A percentile compares a stretch with the other conserved stretches of the same genome.
These are phyloP conservation scores for Opisthocomus hoazin DNA, from an alignment of 2,113 vertebrate genomes.

Conservation along the genomic window DNA sequence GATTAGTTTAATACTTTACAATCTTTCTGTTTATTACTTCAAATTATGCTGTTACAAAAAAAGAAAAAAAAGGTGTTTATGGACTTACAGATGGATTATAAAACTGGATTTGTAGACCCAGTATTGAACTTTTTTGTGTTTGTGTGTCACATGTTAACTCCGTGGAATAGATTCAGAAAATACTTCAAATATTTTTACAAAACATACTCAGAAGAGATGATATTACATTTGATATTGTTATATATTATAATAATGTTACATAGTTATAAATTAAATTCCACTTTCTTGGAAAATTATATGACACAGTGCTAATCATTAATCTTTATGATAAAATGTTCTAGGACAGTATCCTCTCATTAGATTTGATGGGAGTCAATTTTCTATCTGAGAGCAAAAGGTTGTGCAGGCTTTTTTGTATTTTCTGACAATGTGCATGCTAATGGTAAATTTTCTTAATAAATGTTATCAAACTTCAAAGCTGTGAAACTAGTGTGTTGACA, in stretches of 20 bases:
- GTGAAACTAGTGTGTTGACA: not conserved
- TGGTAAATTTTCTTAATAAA: not conserved
- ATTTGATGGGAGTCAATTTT: not conserved
- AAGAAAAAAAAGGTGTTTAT: not conserved
- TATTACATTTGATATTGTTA: not conserved
- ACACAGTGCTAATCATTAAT: not conserved
- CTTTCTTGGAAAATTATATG: not conserved
- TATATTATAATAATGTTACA: not conserved
- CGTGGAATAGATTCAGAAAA: not conserved
- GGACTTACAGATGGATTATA: not conserved
- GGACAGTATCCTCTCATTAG: not conserved
- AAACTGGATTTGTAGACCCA: not conserved
- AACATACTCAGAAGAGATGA: not conserved
- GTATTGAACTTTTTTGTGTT: not conserved
- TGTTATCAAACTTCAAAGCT: not conserved
- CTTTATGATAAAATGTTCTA: not conserved
- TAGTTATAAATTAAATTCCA: not conserved
- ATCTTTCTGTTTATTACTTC: not conserved
- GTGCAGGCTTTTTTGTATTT: not conserved
- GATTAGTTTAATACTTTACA: not conserved
- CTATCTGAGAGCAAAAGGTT: not conserved
- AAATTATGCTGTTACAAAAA: not conserved
- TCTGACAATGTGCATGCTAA: not conserved
- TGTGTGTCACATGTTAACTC: not conserved
- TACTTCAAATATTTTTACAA: not conserved